Evolutionary conservation across 1,140 invertebrate genomes (phyloP).

Genomic region (Temnothorax curvispinosus): DNA sequence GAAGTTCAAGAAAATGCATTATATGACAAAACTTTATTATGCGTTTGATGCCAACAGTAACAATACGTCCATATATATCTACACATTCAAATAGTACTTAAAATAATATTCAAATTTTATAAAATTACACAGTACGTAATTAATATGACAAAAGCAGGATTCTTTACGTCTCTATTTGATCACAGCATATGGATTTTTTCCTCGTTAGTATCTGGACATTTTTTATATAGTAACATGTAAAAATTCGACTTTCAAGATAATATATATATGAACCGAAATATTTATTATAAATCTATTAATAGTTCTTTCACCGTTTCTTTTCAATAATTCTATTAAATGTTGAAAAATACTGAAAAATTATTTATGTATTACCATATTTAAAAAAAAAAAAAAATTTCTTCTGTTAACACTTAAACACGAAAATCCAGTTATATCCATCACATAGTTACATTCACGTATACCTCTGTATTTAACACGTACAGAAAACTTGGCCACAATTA

Average conservation of each 20-base stretch:
- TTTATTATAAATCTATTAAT: not conserved
- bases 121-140: slow-evolving; percentile 42
- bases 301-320: not conserved
- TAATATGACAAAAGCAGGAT: slow-evolving; percentile 21
- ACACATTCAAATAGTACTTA: slow-evolving; percentile 58
- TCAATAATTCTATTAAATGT: not conserved
- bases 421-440: not conserved
- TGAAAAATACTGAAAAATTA: not conserved
- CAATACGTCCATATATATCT: slow-evolving; percentile 54
- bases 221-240: not conserved
- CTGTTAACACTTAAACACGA: not conserved
- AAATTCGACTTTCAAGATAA: not conserved
- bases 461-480: slow-evolving; percentile 1
- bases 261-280: not conserved
- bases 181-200: slow-evolving; percentile 10
- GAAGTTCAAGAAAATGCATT: slow-evolving; percentile 58
- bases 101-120: slow-evolving; percentile 51
- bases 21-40: slow-evolving; percentile 70
- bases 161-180: slow-evolving; percentile 8
- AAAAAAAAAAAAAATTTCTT: slow-evolving; percentile 12
- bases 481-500: not conserved
- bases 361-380: not conserved
- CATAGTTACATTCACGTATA: not conserved
- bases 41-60: slow-evolving; percentile 47
- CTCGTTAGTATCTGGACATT: not conserved